These are phyloP conservation scores for Laspeyria flexula DNA, from an alignment of 2,888 invertebrate genomes.

Conservation along the genomic window DNA sequence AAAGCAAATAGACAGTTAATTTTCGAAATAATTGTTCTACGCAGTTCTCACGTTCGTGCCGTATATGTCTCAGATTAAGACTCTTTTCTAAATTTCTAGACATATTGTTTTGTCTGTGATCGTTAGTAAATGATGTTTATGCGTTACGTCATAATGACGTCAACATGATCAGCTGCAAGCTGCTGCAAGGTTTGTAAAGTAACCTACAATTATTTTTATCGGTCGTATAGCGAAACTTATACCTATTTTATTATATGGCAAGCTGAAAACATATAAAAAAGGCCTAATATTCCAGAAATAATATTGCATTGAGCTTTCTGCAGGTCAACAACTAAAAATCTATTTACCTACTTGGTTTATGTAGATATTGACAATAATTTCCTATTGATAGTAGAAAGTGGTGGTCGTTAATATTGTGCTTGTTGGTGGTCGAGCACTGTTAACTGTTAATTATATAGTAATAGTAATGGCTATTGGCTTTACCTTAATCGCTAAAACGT, in stretches of 20 bases:
- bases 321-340: background rate
- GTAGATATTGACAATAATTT: background rate
- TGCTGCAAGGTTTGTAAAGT: too few relatives aligned
- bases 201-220: too few relatives aligned
- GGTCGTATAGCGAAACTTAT: too few relatives aligned
- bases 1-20: slow-evolving; percentile 36
- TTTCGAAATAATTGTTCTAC: slow-evolving; percentile 38
- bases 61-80: slow-evolving; percentile 33
- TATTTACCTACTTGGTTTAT: background rate
- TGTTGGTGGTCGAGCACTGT: background rate
- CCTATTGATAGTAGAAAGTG: background rate
- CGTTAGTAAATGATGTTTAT: slow-evolving; percentile 17
- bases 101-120: slow-evolving; percentile 32
- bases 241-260: too few relatives aligned
- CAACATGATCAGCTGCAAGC: too few relatives aligned
- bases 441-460: too few relatives aligned
- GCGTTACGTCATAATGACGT: too few relatives aligned
- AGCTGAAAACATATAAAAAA: too few relatives aligned
- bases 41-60: slow-evolving; percentile 43
- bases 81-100: slow-evolving; percentile 30
- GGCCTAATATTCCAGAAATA: background rate
- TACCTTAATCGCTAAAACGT: background rate
- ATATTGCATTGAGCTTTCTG: background rate
- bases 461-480: too few relatives aligned
- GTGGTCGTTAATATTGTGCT: background rate